phyloP scores from a whole-genome alignment of 2,797 vertebrate genomes.

The Chaunax sp. region DNA sequence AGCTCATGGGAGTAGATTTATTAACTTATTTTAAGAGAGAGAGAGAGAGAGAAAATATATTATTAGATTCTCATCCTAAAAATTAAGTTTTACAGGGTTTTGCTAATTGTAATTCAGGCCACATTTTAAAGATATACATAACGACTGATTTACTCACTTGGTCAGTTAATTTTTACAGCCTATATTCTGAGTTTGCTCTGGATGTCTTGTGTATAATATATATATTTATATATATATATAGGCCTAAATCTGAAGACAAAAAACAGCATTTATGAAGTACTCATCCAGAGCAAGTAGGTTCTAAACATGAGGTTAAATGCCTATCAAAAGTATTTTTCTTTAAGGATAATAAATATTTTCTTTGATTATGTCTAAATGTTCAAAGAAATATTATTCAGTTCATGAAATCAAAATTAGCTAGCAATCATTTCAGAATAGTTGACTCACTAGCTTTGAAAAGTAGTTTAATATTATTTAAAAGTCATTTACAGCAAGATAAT shows the following conservation, averaged over 20 bases:
- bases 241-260: too few species aligned
- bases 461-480: slow-evolving; percentile 5
- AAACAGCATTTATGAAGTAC: neutral
- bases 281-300: neutral
- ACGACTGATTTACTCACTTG: too few species aligned
- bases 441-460: neutral
- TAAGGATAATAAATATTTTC: neutral
- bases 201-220: neutral
- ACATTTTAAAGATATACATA: neutral
- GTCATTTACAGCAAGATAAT: neutral
- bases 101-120: neutral
- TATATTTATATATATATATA: too few species aligned
- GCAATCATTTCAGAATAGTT: slow-evolving; percentile 1
- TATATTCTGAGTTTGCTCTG: neutral
- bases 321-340: neutral
- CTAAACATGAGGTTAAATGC: neutral
- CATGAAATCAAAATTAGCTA: neutral
- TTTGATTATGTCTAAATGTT: neutral
- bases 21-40: too few species aligned
- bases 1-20: neutral
- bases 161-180: neutral
- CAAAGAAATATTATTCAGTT: neutral
- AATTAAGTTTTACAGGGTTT: neutral
- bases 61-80: neutral
- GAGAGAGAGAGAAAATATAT: too few species aligned